phyloP scores from a whole-genome alignment of 2,888 invertebrate species.

The Heliothis peltigera region DNA sequence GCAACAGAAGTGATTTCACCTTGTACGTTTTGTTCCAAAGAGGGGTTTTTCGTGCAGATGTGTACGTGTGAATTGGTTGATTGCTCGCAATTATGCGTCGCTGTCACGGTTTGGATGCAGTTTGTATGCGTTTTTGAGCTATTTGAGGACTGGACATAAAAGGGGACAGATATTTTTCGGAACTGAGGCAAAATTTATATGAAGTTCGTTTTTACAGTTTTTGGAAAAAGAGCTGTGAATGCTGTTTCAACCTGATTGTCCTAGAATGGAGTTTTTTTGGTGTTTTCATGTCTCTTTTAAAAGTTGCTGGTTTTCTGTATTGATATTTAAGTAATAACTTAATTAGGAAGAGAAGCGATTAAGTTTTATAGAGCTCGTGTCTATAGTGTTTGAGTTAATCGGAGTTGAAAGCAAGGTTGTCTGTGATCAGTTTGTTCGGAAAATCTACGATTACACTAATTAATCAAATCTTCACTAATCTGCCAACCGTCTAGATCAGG shows the following conservation, averaged over 20 bases:
- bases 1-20: not conserved
- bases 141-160: not conserved
- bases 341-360: slow-evolving; percentile 12
- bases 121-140: slow-evolving; percentile 29
- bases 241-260: too few species aligned
- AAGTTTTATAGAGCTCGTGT: not conserved
- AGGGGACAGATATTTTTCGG: not conserved
- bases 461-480: too few species aligned
- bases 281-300: too few species aligned
- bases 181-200: too few species aligned
- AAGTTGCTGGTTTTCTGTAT: too few species aligned
- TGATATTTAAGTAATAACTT: too few species aligned
- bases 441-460: not conserved
- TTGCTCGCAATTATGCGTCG: slow-evolving; percentile 57
- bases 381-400: slow-evolving; percentile 1
- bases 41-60: slow-evolving; percentile 47
- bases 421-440: not conserved
- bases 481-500: too few species aligned
- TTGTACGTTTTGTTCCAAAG: slow-evolving; percentile 12
- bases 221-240: too few species aligned
- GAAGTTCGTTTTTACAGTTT: too few species aligned
- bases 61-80: slow-evolving; percentile 63
- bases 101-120: slow-evolving; percentile 47
- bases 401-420: slow-evolving; percentile 10
- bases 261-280: too few species aligned